Base-by-base conservation (phyloP, 1,140 invertebrate genomes). In the Sinonovacula constricta region DNA sequence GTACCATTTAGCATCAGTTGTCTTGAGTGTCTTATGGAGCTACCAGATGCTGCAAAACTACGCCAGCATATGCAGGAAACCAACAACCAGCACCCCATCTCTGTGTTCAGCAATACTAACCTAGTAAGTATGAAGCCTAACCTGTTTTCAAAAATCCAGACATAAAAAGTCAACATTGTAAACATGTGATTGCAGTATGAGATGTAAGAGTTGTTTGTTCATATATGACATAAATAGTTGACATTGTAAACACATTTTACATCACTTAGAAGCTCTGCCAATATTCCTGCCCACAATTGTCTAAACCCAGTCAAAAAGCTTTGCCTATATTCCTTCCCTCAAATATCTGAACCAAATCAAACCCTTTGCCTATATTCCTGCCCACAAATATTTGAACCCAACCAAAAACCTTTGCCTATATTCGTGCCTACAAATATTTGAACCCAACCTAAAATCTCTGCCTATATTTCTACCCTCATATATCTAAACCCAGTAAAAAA, bases 31-130 rank as follows among this genome's bases (percentile, higher is more conserved):
- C 51, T 33, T 1, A 24, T 69, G 30, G 18, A 18, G 4, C 34
- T 68, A 12, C 39, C 45, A 14, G 31, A 54, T 7, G 36, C 24
- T 5, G 51, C 45, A 15, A 18, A 18, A 14, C 53, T 66, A 3
- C 30, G 26, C 4, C 22, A 75, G 22, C 72, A 75, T 31, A 36
- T 39, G 7, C 12, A 22, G n/a, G 72, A 75, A 28, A 75, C 72
- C 15, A 51, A 66, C 22, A 56, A 66, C 30, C 60, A 75, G 30
- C 72, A 75, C 45, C 2, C 28, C n/a, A 33, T 65, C 3, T 39
- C 60, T 3, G 34, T 59, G 7, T 36, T 75, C 30, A 75, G 39
- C 24, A 51, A 75, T 26, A 39, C 62, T 2, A 66, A 18, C 15
- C n/a, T 75, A 34, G 72, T 75, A 66, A 33, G 72, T 72, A 30